Evolutionary conservation across 1,140 invertebrate species (phyloP).

Genomic region (Antheraea pernyi): DNA sequence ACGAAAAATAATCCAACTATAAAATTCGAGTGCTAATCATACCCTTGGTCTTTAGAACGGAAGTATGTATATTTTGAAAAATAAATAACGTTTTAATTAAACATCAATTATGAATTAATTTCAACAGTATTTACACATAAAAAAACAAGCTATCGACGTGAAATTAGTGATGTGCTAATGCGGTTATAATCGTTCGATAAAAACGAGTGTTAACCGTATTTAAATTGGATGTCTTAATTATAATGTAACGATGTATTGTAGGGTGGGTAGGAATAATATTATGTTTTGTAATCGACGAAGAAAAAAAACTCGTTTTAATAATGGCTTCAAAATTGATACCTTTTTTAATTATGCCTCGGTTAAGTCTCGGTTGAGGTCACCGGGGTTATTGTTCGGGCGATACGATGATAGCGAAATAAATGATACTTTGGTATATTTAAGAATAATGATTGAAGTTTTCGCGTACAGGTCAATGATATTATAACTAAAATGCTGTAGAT

Average conservation of each 20-base stretch:
- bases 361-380: neutral
- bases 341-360: neutral
- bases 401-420: neutral
- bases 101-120: neutral
- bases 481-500: too few species aligned
- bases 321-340: neutral
- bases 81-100: neutral
- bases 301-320: neutral
- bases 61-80: neutral
- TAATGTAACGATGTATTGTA: neutral
- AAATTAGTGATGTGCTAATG: slow-evolving; percentile 15
- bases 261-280: neutral
- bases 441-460: neutral
- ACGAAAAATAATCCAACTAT: too few species aligned
- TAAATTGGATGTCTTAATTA: slow-evolving; percentile 9
- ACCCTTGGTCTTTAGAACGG: too few species aligned
- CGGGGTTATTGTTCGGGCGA: slow-evolving; percentile 1
- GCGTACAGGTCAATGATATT: too few species aligned
- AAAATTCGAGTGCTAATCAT: too few species aligned
- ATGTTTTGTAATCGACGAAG: neutral
- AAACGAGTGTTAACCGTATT: neutral
- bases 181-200: slow-evolving; percentile 9
- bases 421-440: neutral
- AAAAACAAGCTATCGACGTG: slow-evolving; percentile 4
- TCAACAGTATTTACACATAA: neutral